Conservation (phyloP, 2,797 vertebrate species). For the Loris lydekkerianus region DNA sequence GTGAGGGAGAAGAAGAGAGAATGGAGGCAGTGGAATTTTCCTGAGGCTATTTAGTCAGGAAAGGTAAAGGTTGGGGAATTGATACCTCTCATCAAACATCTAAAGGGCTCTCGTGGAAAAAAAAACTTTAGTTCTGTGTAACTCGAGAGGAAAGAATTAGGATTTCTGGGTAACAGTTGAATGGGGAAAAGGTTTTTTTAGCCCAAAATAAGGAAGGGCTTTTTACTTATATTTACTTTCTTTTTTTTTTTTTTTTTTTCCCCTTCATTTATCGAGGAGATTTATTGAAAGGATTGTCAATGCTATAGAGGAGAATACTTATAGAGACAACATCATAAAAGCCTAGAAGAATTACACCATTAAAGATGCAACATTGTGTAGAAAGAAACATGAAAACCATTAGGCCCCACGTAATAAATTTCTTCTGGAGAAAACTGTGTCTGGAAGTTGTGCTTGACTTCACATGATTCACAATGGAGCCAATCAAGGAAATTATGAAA, state of each 20-base stretch:
- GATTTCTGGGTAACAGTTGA: neutral
- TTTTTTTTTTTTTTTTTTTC: too few species aligned
- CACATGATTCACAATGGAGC: neutral
- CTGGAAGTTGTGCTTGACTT: neutral
- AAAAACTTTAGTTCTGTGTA: neutral
- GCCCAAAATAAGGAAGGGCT: neutral
- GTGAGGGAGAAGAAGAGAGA: neutral
- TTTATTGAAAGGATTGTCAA: neutral
- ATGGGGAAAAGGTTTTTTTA: neutral
- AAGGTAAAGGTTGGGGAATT: neutral
- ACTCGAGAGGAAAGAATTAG: neutral
- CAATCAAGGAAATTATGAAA: neutral
- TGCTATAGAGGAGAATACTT: neutral
- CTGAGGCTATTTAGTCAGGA: neutral
- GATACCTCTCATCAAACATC: neutral
- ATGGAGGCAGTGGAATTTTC: neutral
- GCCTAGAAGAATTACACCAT: neutral
- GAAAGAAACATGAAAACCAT: neutral
- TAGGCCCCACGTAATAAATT: neutral
- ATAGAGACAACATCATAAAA: neutral
- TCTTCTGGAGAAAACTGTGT: neutral
- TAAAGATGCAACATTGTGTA: neutral
- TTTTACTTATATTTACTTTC: too few species aligned
- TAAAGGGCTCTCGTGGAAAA: neutral
- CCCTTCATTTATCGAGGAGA: too few species aligned